These are phyloP conservation scores for Lampris megalopsis DNA, from an alignment of 2,113 vertebrate genomes.

Conservation along the genomic window DNA sequence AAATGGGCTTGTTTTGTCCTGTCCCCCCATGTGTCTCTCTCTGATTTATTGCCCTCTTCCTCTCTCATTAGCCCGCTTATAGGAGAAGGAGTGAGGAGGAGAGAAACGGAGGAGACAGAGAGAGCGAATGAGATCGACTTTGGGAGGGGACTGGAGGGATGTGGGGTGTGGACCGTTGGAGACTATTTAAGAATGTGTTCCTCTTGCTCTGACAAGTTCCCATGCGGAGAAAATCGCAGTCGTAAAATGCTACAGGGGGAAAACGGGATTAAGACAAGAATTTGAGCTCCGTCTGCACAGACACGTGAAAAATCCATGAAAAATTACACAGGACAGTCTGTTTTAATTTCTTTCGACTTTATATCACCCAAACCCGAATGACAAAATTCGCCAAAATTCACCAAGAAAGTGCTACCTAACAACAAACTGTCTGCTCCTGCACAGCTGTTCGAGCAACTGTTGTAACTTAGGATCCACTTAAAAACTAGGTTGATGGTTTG, in stretches of 20 bases:
- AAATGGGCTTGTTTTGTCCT: constrained; percentile 76
- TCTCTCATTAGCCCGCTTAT: constrained; percentile 54
- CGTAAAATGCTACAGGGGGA: constrained; percentile 11
- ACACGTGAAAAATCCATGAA: not conserved
- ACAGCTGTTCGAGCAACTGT: too few relatives aligned
- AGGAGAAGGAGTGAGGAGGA: constrained; percentile 25
- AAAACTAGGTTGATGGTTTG: too few relatives aligned
- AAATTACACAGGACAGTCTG: not conserved
- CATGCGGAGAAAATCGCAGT: constrained; percentile 15
- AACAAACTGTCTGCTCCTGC: too few relatives aligned
- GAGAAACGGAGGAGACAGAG: not conserved
- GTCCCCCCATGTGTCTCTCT: constrained; percentile 58
- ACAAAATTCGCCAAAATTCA: too few relatives aligned
- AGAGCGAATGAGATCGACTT: too few relatives aligned
- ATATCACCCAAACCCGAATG: not conserved
- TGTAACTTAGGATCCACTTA: too few relatives aligned
- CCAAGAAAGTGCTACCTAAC: too few relatives aligned
- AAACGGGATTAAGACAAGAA: constrained; percentile 6
- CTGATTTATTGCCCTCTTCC: constrained; percentile 74
- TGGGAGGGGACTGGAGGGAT: not conserved
- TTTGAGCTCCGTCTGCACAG: not conserved
- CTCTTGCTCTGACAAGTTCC: constrained; percentile 52
- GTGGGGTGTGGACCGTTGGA: constrained; percentile 28
- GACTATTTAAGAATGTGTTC: constrained; percentile 45
- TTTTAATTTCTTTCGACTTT: constrained; percentile 10